Percentiles rank a stretch among this genome's conserved stretches.
phyloP scores from a whole-genome alignment of 2,797 vertebrate species.

The Gobionotothen gibberifrons region DNA sequence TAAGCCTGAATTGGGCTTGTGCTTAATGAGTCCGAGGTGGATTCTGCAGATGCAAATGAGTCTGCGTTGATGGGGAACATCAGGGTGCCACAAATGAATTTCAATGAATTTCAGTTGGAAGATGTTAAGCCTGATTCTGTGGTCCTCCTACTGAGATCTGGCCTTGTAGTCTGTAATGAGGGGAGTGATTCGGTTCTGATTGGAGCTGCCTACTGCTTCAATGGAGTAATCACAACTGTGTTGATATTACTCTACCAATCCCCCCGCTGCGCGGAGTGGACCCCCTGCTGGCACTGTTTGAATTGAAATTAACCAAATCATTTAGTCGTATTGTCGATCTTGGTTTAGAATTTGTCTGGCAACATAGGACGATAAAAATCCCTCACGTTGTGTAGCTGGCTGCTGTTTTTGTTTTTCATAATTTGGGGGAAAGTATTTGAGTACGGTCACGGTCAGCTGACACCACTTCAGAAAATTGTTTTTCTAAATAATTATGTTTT shows the following conservation, averaged over 20 bases:
- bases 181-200: constrained; percentile 70
- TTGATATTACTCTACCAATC: constrained; percentile 70
- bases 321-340: constrained; percentile 62
- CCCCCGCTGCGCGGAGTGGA: constrained; percentile 66
- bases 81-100: constrained; percentile 69
- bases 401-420: constrained; percentile 11
- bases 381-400: not conserved
- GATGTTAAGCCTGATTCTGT: constrained; percentile 54
- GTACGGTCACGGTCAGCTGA: constrained; percentile 7
- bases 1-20: constrained; percentile 28
- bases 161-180: constrained; percentile 71
- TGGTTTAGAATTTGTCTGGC: constrained; percentile 48
- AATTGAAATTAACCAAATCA: constrained; percentile 73
- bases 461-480: not conserved
- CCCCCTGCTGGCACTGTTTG: constrained; percentile 69
- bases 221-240: constrained; percentile 75
- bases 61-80: constrained; percentile 63
- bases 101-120: constrained; percentile 68
- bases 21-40: constrained; percentile 34
- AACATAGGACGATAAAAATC: constrained; percentile 30
- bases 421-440: not conserved
- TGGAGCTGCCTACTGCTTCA: constrained; percentile 70
- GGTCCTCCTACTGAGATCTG: constrained; percentile 73
- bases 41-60: constrained; percentile 49
- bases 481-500: constrained; percentile 1